Evolutionary conservation across 2,113 vertebrate species (phyloP).

Genomic region (Scytalopus superciliaris): DNA sequence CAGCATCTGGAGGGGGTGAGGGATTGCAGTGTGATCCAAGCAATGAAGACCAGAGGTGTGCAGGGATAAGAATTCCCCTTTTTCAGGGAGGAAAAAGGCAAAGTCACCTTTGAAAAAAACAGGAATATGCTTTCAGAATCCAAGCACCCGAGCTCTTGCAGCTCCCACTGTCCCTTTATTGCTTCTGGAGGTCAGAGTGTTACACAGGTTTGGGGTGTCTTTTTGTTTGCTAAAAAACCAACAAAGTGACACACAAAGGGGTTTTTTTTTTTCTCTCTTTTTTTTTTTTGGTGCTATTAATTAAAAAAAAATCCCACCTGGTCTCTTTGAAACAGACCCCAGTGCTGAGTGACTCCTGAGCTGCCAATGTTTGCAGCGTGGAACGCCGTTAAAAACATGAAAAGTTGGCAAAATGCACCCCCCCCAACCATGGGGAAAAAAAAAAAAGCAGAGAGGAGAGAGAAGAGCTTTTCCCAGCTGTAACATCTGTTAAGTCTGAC

Average conservation of each 20-base stretch:
- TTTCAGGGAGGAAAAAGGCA: background rate
- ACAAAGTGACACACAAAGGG: background rate
- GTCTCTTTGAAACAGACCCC: background rate
- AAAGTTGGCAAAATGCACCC: background rate
- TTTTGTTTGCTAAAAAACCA: background rate
- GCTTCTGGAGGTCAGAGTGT: constrained; percentile 40
- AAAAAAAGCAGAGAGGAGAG: background rate
- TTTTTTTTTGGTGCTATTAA: background rate
- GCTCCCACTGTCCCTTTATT: constrained; percentile 20
- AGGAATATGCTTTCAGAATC: background rate
- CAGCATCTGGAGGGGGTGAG: background rate
- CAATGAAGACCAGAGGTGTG: background rate
- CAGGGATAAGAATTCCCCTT: background rate
- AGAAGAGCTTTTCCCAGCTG: constrained; percentile 1
- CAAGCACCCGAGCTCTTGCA: constrained; percentile 28
- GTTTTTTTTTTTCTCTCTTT: background rate
- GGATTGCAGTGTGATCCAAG: background rate
- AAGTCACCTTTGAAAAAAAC: constrained; percentile 2
- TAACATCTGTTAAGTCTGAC: background rate
- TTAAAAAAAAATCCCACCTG: background rate
- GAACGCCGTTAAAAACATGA: background rate
- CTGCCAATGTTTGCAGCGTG: background rate
- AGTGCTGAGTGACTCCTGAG: constrained; percentile 5
- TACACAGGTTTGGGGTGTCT: background rate
- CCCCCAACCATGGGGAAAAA: too few species aligned